Evolutionary conservation across 2,888 invertebrate genomes (phyloP), one percentile per base, ranked within the genome.

Genomic region (Plutella xylostella): DNA sequence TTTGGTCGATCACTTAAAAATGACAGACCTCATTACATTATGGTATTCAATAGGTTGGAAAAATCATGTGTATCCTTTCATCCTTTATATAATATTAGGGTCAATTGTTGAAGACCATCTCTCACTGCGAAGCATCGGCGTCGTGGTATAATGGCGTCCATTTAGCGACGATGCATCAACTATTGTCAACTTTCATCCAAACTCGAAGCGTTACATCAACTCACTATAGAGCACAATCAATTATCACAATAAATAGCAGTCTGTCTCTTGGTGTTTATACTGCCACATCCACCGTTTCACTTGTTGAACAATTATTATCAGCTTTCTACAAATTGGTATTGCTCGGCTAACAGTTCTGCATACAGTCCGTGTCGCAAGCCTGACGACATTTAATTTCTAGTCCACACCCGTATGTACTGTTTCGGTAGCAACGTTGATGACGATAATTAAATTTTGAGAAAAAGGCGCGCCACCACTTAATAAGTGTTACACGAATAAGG

Each of bases 371-470:
- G 45, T 51, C 47, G 22, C 15, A n/a, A 11, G 4, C n/a, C 34
- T 3, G 28, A 3, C 28, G 9, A 28, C n/a, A 22, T 53, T 62
- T 68, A 61, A 68, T 69, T 69, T 68, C 62, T 60, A 55, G 50
- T 51, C 51, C 63, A n/a, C n/a, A n/a, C n/a, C n/a, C n/a, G n/a
- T n/a, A n/a, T n/a, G 42, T 42, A 9, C 64, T 56, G 60, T 69
- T 73, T 76, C 60, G 68, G 74, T 76, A 78, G 74, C 78, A 68
- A 56, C 56, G 51, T 68, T 72, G 72, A 77, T 72, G 68, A 58
- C 53, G 79, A 77, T 83, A 83, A 83, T 80, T 79, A 79, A 79
- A 78, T 73, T 76, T 77, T 69, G 71, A 68, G 65, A 69, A 74
- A 70, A 73, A 72, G 65, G 56, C 62, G 63, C 60, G 65, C 61